Conservation (phyloP, 2,113 vertebrate species). For the Rostratula benghalensis region DNA sequence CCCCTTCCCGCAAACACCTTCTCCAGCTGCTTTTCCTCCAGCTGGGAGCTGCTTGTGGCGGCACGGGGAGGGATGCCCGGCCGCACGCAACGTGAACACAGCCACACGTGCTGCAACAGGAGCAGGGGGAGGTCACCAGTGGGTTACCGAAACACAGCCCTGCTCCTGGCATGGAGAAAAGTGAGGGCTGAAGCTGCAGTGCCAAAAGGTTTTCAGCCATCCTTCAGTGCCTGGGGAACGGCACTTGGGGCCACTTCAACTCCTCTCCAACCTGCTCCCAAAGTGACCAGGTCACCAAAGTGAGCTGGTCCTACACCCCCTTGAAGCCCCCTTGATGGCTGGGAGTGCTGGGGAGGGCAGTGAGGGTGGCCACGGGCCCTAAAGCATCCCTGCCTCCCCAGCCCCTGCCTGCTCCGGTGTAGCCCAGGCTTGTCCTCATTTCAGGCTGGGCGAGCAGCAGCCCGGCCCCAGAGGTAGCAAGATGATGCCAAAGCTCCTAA, state of each 20-base stretch:
- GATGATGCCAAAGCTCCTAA: conserved; percentile 75
- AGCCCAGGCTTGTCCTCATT: conserved; percentile 58
- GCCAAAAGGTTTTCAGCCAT: rapidly evolving
- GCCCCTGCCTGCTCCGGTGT: not conserved
- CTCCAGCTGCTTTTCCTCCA: not conserved
- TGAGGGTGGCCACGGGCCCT: rapidly evolving
- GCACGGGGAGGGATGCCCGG: not conserved
- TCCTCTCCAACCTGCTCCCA: not conserved
- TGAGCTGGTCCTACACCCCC: not conserved
- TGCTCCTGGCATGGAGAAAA: rapidly evolving
- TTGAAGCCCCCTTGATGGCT: not conserved
- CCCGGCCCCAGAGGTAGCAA: conserved; percentile 66
- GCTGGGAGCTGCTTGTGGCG: not conserved
- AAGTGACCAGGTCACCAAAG: not conserved
- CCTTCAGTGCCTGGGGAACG: rapidly evolving
- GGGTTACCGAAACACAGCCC: not conserved
- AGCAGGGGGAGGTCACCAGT: not conserved
- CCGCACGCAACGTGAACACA: not conserved
- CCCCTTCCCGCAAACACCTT: not conserved
- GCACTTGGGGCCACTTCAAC: not conserved
- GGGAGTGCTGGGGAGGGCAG: not conserved
- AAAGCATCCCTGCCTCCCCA: not conserved
- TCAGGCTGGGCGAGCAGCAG: conserved; percentile 35
- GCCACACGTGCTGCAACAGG: not conserved
- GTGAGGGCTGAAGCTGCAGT: not conserved